A percentile compares a stretch with the other conserved stretches of the same genome.
phyloP scores from a whole-genome alignment of 2,797 vertebrate species.

The Hemitrygon akajei region DNA sequence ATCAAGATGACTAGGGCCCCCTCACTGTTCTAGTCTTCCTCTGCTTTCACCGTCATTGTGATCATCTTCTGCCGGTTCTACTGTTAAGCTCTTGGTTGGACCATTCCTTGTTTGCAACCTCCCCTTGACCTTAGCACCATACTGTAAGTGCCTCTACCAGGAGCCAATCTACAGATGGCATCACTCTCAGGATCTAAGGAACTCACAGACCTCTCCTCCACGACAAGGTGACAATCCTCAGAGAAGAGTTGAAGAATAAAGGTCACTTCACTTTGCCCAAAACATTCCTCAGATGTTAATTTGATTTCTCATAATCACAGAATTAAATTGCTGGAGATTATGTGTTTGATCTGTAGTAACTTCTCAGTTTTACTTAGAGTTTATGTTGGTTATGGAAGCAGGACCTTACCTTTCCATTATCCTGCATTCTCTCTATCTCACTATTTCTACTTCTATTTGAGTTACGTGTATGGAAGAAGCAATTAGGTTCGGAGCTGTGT shows the following conservation, averaged over 20 bases:
- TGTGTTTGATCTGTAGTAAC: background rate
- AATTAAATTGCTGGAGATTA: background rate
- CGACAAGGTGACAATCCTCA: too few relatives aligned
- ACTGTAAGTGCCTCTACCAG: too few relatives aligned
- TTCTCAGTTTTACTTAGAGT: background rate
- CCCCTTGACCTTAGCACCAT: too few relatives aligned
- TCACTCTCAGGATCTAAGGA: too few relatives aligned
- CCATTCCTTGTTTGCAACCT: too few relatives aligned
- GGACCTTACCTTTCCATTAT: background rate
- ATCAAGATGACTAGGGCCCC: too few relatives aligned
- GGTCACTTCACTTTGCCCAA: background rate
- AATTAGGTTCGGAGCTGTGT: background rate
- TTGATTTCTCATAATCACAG: background rate
- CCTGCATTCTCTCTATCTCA: background rate
- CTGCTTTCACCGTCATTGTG: too few relatives aligned
- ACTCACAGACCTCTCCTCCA: too few relatives aligned
- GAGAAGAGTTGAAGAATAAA: background rate
- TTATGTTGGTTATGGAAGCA: background rate
- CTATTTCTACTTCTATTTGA: background rate
- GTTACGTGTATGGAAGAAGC: background rate
- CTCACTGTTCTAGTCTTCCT: too few relatives aligned
- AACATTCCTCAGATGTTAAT: background rate
- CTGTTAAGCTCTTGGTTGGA: too few relatives aligned
- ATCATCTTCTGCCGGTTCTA: too few relatives aligned
- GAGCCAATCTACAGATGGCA: too few relatives aligned